phyloP scores from a whole-genome alignment of 2,888 invertebrate genomes.

The Mactromeris polynyma region DNA sequence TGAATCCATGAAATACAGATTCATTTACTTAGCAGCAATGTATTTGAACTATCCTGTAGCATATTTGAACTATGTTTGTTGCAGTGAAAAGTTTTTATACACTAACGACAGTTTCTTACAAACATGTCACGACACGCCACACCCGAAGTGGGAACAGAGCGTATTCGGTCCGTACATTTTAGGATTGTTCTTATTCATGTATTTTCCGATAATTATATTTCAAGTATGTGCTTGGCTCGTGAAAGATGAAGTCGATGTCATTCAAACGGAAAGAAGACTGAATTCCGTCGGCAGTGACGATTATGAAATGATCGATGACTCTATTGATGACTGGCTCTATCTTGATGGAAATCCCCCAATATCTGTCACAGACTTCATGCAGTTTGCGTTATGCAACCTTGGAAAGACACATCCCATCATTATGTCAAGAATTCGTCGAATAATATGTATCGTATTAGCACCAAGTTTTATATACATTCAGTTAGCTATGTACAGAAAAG shows the following conservation, averaged over 20 bases:
- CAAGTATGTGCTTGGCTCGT: not conserved
- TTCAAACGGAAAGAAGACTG: not conserved
- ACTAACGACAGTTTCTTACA: not conserved
- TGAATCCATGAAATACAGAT: not conserved
- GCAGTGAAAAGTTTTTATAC: slow-evolving; percentile 9
- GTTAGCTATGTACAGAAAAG: not conserved
- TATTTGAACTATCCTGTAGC: slow-evolving; percentile 29
- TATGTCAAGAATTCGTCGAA: slow-evolving; percentile 8
- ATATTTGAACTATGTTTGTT: slow-evolving; percentile 30
- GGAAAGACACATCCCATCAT: not conserved
- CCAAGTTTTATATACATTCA: slow-evolving; percentile 21
- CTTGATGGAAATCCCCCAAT: slow-evolving; percentile 26
- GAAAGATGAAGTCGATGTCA: not conserved
- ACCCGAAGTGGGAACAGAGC: slow-evolving; percentile 8
- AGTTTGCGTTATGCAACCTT: not conserved
- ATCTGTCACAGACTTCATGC: not conserved
- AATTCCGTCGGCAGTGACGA: not conserved
- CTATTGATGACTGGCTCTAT: not conserved
- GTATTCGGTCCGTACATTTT: not conserved
- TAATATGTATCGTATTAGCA: not conserved
- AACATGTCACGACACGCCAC: not conserved
- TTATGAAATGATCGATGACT: not conserved
- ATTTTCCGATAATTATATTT: slow-evolving; percentile 26
- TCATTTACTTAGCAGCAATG: not conserved
- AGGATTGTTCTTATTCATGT: slow-evolving; percentile 26